Conservation (phyloP, 2,797 vertebrate genomes). For the Alosa sapidissima region DNA sequence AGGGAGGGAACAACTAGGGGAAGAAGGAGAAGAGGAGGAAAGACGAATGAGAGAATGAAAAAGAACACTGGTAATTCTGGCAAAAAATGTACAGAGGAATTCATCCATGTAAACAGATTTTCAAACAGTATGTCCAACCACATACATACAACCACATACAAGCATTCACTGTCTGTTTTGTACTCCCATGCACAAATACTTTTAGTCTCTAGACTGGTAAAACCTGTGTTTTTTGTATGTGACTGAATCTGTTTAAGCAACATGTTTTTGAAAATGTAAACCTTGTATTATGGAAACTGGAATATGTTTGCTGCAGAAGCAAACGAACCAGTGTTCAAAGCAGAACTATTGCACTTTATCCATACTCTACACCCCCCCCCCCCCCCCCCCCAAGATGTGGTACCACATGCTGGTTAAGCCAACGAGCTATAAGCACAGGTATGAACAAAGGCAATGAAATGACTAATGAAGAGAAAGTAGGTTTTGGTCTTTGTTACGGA, state of each 20-base stretch:
- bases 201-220: background rate
- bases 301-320: background rate
- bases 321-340: background rate
- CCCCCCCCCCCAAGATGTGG: too few relatives aligned
- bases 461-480: background rate
- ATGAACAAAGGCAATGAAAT: background rate
- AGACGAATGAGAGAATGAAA: conserved; percentile 3
- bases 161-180: background rate
- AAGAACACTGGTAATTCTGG: background rate
- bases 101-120: background rate
- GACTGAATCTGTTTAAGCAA: background rate
- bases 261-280: background rate
- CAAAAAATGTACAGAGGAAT: background rate
- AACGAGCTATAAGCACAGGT: background rate
- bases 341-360: background rate
- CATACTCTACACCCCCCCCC: too few relatives aligned
- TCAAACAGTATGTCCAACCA: background rate
- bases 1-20: background rate
- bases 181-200: background rate
- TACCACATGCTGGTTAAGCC: background rate
- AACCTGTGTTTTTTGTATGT: background rate
- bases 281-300: background rate
- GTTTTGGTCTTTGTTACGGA: background rate
- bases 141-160: too few relatives aligned
- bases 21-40: background rate